Evolutionary conservation across 2,888 invertebrate species (phyloP).

Genomic region (Tenthredo scrophulariae): DNA sequence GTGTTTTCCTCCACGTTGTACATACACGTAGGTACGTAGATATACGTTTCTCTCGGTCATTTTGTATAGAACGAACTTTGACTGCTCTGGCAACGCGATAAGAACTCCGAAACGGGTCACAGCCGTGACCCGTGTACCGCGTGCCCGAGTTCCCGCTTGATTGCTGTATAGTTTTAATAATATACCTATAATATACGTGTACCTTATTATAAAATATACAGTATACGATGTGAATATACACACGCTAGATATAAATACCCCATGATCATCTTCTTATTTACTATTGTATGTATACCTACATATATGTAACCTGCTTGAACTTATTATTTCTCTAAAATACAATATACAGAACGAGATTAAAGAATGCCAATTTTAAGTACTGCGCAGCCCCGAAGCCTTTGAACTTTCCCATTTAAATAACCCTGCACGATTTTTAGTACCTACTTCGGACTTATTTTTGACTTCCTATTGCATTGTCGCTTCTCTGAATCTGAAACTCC

Average conservation of each 20-base stretch:
- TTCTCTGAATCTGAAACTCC: too few relatives aligned
- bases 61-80: slow-evolving; percentile 68
- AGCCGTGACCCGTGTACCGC: slow-evolving; percentile 74
- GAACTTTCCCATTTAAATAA: too few relatives aligned
- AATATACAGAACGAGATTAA: too few relatives aligned
- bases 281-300: too few relatives aligned
- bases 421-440: too few relatives aligned
- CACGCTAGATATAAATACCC: not conserved
- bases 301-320: not conserved
- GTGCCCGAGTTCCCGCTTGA: slow-evolving; percentile 44
- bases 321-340: not conserved
- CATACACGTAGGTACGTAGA: too few relatives aligned
- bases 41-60: slow-evolving; percentile 52
- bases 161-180: slow-evolving; percentile 31
- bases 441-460: too few relatives aligned
- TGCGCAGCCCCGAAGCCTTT: too few relatives aligned
- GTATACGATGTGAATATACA: not conserved
- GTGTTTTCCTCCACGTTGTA: slow-evolving; percentile 24
- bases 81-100: slow-evolving; percentile 69
- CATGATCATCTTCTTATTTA: too few relatives aligned
- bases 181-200: slow-evolving; percentile 1
- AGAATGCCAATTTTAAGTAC: too few relatives aligned
- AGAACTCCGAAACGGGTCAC: slow-evolving; percentile 73
- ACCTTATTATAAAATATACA: not conserved
- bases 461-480: too few relatives aligned